Percentiles rank a stretch among this genome's conserved stretches.
Conservation (phyloP, 1,140 invertebrate genomes). For the Melanaphis sacchari region DNA sequence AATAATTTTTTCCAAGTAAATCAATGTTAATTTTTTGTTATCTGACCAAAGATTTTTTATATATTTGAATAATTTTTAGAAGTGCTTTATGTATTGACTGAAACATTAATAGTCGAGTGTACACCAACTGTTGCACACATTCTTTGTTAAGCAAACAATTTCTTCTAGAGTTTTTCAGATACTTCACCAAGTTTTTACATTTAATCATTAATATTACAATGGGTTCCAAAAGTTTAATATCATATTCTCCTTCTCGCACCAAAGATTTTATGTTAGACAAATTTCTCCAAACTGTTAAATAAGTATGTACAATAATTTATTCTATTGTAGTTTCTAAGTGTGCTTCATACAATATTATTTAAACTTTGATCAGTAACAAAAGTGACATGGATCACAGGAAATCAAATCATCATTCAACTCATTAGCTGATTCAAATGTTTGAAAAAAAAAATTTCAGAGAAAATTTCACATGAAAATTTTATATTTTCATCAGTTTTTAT, state of each 20-base stretch:
- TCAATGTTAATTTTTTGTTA: neutral
- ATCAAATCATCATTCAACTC: neutral
- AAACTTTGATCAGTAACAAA: neutral
- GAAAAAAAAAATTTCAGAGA: neutral
- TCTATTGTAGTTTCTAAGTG: neutral
- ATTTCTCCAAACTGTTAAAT: neutral
- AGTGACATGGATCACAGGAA: neutral
- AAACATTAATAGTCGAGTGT: constrained; percentile 6
- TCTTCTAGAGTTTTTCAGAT: neutral
- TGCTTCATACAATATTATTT: neutral
- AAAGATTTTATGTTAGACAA: neutral
- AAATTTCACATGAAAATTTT: neutral
- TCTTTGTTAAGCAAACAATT: neutral
- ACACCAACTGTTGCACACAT: neutral
- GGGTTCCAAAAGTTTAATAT: neutral
- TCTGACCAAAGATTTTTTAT: neutral
- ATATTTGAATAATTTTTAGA: neutral
- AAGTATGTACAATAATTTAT: neutral
- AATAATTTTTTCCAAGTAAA: neutral
- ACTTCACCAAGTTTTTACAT: neutral
- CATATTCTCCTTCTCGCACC: neutral
- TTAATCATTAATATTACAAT: neutral
- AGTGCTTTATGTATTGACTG: constrained; percentile 6
- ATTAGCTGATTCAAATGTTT: neutral
- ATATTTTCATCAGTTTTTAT: neutral